A percentile compares a stretch with the other conserved stretches of the same genome.
Evolutionary conservation across 2,797 vertebrate species (phyloP).

Genomic region (Onychomys torridus): DNA sequence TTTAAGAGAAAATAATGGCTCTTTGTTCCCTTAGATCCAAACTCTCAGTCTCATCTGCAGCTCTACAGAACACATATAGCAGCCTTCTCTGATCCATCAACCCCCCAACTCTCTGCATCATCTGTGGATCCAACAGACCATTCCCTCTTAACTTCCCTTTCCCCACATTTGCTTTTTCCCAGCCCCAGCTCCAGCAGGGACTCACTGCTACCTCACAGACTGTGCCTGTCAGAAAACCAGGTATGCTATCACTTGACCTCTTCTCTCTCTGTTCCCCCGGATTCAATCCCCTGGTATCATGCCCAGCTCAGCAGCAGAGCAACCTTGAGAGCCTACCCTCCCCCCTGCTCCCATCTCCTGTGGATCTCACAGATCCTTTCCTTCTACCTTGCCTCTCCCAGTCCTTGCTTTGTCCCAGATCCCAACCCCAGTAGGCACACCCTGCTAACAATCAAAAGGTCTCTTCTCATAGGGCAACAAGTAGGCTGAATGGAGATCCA

Average conservation of each 20-base stretch:
- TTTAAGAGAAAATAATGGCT: neutral
- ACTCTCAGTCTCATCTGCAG: neutral
- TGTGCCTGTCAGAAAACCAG: too few relatives aligned
- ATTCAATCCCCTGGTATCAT: neutral
- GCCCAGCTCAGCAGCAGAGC: neutral
- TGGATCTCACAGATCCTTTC: neutral
- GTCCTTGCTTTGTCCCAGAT: neutral
- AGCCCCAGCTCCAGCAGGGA: too few relatives aligned
- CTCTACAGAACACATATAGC: neutral
- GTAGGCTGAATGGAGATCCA: too few relatives aligned
- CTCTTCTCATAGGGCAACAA: neutral
- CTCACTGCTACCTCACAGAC: too few relatives aligned
- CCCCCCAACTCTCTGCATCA: too few relatives aligned
- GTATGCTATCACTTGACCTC: too few relatives aligned
- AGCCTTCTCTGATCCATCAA: neutral
- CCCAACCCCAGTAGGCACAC: neutral
- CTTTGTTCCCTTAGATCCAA: neutral
- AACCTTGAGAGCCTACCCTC: rapidly evolving
- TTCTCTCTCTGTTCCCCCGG: neutral
- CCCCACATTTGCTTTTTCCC: neutral
- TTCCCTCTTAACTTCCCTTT: neutral
- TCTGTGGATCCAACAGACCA: neutral
- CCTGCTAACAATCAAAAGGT: neutral
- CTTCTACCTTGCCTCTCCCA: neutral
- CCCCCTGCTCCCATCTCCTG: neutral